phyloP scores from a whole-genome alignment of 2,113 vertebrate species.

The Prunella himalayana region DNA sequence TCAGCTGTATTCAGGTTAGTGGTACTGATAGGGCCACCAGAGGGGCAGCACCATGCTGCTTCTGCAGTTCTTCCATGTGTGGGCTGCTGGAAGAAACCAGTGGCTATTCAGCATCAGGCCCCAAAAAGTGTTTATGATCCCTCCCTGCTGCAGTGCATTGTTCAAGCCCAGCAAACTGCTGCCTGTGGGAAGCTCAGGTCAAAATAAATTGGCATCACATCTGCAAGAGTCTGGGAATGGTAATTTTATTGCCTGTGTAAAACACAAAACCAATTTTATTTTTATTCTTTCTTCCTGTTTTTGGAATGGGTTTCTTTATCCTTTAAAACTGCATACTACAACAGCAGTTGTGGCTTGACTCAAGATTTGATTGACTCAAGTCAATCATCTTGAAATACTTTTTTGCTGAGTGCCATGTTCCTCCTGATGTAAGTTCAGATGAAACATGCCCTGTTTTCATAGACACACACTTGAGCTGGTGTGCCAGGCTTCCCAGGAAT shows the following conservation, averaged over 20 bases:
- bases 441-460: not conserved
- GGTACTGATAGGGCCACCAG: not conserved
- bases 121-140: not conserved
- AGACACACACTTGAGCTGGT: not conserved
- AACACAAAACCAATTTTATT: not conserved
- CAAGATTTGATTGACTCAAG: not conserved
- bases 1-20: not conserved
- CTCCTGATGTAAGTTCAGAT: not conserved
- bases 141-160: not conserved
- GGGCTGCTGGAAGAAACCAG: not conserved
- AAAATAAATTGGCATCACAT: not conserved
- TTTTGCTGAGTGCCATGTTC: not conserved
- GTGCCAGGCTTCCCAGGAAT: constrained; percentile 3
- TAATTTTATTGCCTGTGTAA: not conserved
- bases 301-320: not conserved
- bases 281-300: not conserved
- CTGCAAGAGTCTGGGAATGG: not conserved
- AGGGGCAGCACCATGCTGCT: not conserved
- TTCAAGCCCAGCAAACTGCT: not conserved
- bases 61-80: not conserved
- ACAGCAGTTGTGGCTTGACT: not conserved
- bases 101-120: not conserved
- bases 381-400: not conserved
- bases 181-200: not conserved
- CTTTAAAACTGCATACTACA: not conserved